Evolutionary conservation across 1,140 invertebrate species (phyloP).

Genomic region (Drosophila prosaltans): DNA sequence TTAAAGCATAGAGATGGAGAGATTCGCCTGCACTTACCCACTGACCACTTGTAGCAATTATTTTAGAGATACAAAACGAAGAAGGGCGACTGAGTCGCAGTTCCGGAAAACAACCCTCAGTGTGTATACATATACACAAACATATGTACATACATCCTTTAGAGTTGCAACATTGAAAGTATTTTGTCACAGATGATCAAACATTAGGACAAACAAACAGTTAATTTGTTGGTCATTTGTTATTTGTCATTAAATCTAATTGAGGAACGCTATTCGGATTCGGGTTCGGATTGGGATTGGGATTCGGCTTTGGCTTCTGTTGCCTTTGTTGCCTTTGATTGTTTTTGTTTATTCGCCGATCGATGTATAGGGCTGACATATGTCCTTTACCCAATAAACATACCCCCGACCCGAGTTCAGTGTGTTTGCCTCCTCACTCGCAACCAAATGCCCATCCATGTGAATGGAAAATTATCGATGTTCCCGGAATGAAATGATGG

Average conservation of each 20-base stretch:
- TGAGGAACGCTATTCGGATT: conserved; percentile 43
- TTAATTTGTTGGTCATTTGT: conserved; percentile 80
- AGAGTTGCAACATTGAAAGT: conserved; percentile 28
- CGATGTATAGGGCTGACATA: conserved; percentile 66
- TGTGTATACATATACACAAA: not conserved
- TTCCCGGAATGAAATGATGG: not conserved
- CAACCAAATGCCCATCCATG: conserved; percentile 2
- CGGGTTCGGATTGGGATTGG: conserved; percentile 16
- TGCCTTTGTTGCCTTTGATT: conserved; percentile 38
- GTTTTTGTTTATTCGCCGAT: conserved; percentile 59
- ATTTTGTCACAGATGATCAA: conserved; percentile 79
- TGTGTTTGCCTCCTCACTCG: conserved; percentile 1
- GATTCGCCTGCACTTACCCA: not conserved
- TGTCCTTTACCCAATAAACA: conserved; percentile 50
- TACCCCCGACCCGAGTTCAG: not conserved
- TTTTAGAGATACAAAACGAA: not conserved
- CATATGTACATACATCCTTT: conserved; percentile 19
- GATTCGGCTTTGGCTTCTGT: conserved; percentile 18
- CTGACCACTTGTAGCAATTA: conserved; percentile 2
- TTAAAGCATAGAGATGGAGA: not conserved
- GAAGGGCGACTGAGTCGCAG: not conserved
- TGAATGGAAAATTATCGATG: conserved; percentile 1
- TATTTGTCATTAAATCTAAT: conserved; percentile 75
- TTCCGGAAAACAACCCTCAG: conserved; percentile 6
- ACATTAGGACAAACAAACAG: conserved; percentile 69